Evolutionary conservation across 2,113 vertebrate genomes (phyloP), one percentile per base, ranked within the genome.

Genomic region (Cryptomyrus ogoouensis): DNA sequence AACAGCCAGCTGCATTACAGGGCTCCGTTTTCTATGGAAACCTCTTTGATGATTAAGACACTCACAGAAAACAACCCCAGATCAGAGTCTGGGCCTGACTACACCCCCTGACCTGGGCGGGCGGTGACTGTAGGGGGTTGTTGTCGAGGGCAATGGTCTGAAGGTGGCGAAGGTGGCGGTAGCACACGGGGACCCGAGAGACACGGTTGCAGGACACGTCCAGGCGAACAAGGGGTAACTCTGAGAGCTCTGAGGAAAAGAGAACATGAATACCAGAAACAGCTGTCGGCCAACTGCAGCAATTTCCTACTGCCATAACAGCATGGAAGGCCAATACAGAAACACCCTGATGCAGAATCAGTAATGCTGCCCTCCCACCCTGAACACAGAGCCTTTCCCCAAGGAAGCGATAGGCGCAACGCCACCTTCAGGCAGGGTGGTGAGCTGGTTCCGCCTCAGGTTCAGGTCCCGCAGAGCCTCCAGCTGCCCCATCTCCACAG

Each of bases 171-270:
- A 98, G 94, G 93, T 96, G 97, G 9, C 97, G 97, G 95, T 96
- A 98, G 93, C 97, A 97, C 92, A 97, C 92, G 0, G 97, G 97
- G 17, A 98, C 96, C 15, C 93, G 93, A 90, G 97, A 94, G 83
- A 98, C 94, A 1, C 96, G 96, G 93, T 98, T 98, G 93, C 97
- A 98, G 91, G 97, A 97, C 91, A 98, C 97, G 56, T 98, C 97
- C 42, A 98, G 95, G 6, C 97, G 96, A 66, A 97, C 96, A 0
- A 98, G 96, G 0, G 97, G 97, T 88, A 98, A 95, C 93, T 97
- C 97, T 0, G 97, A 96, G 89, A 98, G 94, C 93, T 98, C 97
- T 98, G 94, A 44, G 21, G n/a, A 21, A 19, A 56, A 35, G 21
- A n/a, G 24, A 7, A n/a, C 42, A 46, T n/a, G 24, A 47, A 17